Conservation (phyloP, 1,140 invertebrate species). For the Wiebesia pumilae region DNA sequence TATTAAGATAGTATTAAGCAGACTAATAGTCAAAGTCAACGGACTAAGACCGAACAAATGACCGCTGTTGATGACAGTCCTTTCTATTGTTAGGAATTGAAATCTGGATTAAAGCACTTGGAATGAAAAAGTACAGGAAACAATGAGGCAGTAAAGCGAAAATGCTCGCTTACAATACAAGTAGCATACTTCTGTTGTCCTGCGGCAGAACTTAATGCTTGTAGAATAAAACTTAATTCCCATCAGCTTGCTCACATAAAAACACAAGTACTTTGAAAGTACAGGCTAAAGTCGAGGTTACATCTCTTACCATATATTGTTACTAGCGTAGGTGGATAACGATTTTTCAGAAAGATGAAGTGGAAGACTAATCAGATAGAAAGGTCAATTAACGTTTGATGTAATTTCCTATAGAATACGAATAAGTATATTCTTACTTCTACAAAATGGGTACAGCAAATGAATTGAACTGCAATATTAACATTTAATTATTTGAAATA, state of each 20-base stretch:
- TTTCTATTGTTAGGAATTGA: neutral
- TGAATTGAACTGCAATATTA: too few species aligned
- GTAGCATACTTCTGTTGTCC: neutral
- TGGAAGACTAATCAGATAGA: neutral
- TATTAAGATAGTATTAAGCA: neutral
- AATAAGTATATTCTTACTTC: neutral
- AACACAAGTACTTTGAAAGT: neutral
- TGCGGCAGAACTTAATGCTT: neutral
- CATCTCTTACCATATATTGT: neutral
- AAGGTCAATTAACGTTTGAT: neutral
- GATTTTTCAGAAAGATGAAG: neutral
- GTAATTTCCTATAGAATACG: neutral
- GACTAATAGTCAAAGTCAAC: slow-evolving; percentile 12
- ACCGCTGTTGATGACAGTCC: neutral
- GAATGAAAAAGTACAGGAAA: slow-evolving; percentile 9
- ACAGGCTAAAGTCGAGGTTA: neutral
- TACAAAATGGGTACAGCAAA: neutral
- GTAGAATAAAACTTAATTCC: neutral
- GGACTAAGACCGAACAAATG: slow-evolving; percentile 9
- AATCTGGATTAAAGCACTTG: slow-evolving; percentile 18
- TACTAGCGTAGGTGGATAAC: neutral
- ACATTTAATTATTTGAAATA: too few species aligned
- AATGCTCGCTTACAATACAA: slow-evolving; percentile 5
- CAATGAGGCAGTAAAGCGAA: neutral
- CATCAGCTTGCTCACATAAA: neutral